Evolutionary conservation across 2,113 vertebrate species (phyloP).

Genomic region (Nematolebias whitei): DNA sequence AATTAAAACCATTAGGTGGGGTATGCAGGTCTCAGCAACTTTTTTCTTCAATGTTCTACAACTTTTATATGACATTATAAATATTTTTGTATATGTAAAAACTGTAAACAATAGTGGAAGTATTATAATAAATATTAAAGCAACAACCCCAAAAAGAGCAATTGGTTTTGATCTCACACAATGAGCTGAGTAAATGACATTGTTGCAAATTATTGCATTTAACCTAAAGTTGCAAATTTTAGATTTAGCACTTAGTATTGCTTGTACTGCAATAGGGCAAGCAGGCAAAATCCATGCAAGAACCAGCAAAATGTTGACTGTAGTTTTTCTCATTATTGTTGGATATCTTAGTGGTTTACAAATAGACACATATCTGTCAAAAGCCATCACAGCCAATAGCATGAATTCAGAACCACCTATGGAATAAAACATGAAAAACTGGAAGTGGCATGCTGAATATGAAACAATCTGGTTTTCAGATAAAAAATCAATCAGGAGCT

Average conservation of each 20-base stretch:
- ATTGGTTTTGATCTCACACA: background rate
- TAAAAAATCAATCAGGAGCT: conserved; percentile 7
- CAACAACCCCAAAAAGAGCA: background rate
- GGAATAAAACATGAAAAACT: background rate
- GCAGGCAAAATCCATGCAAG: conserved; percentile 15
- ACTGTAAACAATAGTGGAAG: conserved; percentile 7
- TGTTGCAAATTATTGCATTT: conserved; percentile 26
- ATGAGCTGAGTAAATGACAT: conserved; percentile 1
- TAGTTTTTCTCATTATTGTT: conserved; percentile 4
- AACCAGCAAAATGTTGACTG: background rate
- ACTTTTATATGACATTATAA: background rate
- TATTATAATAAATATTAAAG: background rate
- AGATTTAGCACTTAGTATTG: background rate
- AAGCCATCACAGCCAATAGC: conserved; percentile 15
- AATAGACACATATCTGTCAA: conserved; percentile 19
- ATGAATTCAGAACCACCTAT: background rate
- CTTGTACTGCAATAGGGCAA: background rate
- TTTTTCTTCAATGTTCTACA: conserved; percentile 4
- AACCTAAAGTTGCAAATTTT: conserved; percentile 12
- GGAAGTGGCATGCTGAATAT: background rate
- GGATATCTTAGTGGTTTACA: conserved; percentile 13
- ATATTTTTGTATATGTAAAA: conserved; percentile 12
- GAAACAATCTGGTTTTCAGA: conserved; percentile 23
- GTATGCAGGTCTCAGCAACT: conserved; percentile 12
- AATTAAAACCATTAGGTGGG: conserved; percentile 1